Percentiles rank a stretch among this genome's conserved stretches.
These are phyloP conservation scores for Polypterus bichir DNA, from an alignment of 2,113 vertebrate genomes.

Conservation along the genomic window DNA sequence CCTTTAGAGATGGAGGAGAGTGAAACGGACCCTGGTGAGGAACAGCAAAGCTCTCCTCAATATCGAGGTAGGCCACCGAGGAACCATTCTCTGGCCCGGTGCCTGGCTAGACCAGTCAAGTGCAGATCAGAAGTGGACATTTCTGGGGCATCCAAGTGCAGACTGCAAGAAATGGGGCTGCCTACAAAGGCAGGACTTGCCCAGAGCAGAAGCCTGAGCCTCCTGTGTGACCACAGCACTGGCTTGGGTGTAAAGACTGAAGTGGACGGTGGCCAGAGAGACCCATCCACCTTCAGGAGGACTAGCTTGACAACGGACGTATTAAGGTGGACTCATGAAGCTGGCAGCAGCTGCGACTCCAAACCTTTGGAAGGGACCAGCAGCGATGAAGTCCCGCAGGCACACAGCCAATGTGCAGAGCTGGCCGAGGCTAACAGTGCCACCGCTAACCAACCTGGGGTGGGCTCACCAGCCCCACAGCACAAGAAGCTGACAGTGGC, in stretches of 20 bases:
- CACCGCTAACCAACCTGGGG: background rate
- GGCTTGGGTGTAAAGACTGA: slow-evolving; percentile 26
- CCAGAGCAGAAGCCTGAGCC: slow-evolving; percentile 63
- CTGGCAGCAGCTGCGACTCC: slow-evolving; percentile 24
- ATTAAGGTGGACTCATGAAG: background rate
- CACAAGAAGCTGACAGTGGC: slow-evolving; percentile 82
- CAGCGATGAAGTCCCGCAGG: background rate
- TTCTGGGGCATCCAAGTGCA: background rate
- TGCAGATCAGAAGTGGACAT: background rate
- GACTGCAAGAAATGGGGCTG: slow-evolving; percentile 27
- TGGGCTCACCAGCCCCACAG: slow-evolving; percentile 25
- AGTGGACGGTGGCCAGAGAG: slow-evolving; percentile 15
- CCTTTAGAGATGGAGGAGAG: background rate
- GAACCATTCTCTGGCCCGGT: background rate
- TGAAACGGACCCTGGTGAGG: slow-evolving; percentile 27
- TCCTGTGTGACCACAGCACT: slow-evolving; percentile 40
- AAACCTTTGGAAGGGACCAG: slow-evolving; percentile 29
- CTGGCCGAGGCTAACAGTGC: slow-evolving; percentile 6
- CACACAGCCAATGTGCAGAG: slow-evolving; percentile 18
- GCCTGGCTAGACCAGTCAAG: background rate
- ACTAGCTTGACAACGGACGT: background rate
- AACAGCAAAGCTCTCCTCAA: background rate
- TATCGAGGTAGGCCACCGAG: too few relatives aligned
- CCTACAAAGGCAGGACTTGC: slow-evolving; percentile 28
- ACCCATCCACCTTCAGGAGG: background rate